A percentile compares a stretch with the other conserved stretches of the same genome.
Evolutionary conservation across 2,113 vertebrate genomes (phyloP).

Genomic region (Sinocyclocheilus maitianheensis): DNA sequence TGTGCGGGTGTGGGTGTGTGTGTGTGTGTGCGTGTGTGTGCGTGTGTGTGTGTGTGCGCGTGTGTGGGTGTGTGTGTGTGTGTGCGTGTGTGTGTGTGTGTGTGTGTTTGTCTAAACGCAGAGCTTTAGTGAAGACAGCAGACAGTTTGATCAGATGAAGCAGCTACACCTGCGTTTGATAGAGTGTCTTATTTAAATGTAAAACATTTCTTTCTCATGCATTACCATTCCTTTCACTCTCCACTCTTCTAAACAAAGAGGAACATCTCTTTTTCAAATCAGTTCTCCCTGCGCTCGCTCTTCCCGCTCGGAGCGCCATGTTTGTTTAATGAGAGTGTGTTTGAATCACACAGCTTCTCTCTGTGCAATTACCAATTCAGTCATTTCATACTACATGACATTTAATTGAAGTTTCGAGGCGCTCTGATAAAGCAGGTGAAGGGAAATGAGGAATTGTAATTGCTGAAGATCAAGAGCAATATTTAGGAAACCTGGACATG

Average conservation of each 20-base stretch:
- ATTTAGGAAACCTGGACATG: not conserved
- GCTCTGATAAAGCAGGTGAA: not conserved
- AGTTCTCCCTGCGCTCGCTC: slow-evolving; percentile 26
- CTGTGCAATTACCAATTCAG: slow-evolving; percentile 25
- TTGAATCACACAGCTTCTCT: slow-evolving; percentile 9
- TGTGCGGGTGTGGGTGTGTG: not conserved
- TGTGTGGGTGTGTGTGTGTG: not conserved
- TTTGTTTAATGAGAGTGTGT: slow-evolving; percentile 54
- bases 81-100: slow-evolving; percentile 3
- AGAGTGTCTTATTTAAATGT: slow-evolving; percentile 50
- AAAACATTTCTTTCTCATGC: slow-evolving; percentile 30
- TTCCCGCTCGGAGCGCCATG: not conserved
- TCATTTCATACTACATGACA: not conserved
- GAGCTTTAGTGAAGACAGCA: slow-evolving; percentile 18
- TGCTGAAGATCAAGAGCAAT: not conserved
- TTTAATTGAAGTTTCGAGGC: not conserved
- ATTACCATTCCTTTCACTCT: slow-evolving; percentile 43
- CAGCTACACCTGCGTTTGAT: slow-evolving; percentile 41
- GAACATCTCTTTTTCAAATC: slow-evolving; percentile 40
- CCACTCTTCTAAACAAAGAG: slow-evolving; percentile 40
- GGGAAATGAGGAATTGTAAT: not conserved
- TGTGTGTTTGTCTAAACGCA: slow-evolving; percentile 9
- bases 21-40: not conserved
- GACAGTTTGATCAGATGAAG: slow-evolving; percentile 21
- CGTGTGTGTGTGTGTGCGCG: slow-evolving; percentile 2